Conservation (phyloP, 2,113 vertebrate species). For the Fregata magnificens region DNA sequence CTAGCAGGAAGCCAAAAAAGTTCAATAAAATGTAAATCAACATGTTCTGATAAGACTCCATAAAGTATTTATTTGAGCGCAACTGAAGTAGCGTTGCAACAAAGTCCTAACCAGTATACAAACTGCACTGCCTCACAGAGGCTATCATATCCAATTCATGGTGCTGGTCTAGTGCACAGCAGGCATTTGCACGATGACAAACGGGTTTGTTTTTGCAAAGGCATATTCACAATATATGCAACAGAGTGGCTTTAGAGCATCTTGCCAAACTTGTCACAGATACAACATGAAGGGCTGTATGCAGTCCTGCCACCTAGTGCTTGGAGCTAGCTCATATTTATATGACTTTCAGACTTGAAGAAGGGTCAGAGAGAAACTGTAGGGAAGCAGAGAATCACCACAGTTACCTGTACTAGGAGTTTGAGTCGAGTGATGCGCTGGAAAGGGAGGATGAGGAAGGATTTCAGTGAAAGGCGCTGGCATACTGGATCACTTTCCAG, state of each 20-base stretch:
- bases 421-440: slow-evolving; percentile 96
- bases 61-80: neutral
- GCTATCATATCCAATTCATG: neutral
- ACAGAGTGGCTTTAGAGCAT: neutral
- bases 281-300: neutral
- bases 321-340: neutral
- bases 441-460: slow-evolving; percentile 96
- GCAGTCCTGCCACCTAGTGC: neutral
- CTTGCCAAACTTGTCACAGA: neutral
- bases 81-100: neutral
- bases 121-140: neutral
- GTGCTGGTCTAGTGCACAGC: neutral
- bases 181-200: neutral
- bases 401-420: slow-evolving; percentile 90
- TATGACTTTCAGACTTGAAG: neutral
- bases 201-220: neutral
- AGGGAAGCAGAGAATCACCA: slow-evolving; percentile 9
- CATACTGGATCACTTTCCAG: slow-evolving; percentile 89
- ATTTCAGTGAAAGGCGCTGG: slow-evolving; percentile 92
- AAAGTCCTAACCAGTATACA: neutral
- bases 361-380: neutral
- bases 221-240: neutral
- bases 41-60: neutral
- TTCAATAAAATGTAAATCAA: neutral
- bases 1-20: neutral